phyloP scores from a whole-genome alignment of 2,888 invertebrate genomes.

The Diarsia dahlii region DNA sequence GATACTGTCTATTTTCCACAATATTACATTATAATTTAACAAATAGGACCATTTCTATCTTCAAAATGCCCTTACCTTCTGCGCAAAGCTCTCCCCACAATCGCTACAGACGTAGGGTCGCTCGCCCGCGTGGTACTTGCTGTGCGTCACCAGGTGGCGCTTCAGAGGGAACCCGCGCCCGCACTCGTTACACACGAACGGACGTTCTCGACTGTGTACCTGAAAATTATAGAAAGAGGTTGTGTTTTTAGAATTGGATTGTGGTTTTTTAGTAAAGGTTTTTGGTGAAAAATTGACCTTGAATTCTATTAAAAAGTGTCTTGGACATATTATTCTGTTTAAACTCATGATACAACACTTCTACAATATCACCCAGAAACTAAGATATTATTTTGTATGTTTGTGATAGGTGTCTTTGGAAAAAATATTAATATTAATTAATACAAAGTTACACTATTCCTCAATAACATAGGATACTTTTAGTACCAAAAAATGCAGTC shows the following conservation, averaged over 20 bases:
- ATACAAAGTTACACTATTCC: background rate
- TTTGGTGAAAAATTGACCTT: background rate
- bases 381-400: background rate
- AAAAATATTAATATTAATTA: background rate
- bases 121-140: conserved; percentile 96
- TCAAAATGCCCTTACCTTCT: conserved; percentile 76
- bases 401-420: background rate
- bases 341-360: background rate
- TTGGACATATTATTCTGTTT: background rate
- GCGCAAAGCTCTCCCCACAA: conserved; percentile 95
- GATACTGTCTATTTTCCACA: no score
- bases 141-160: conserved; percentile 95
- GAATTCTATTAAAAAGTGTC: background rate
- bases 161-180: conserved; percentile 95
- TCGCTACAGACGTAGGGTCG: conserved; percentile 96
- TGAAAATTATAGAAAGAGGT: conserved; percentile 62
- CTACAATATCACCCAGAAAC: background rate
- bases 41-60: background rate
- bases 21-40: no score
- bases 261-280: background rate
- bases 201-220: conserved; percentile 95
- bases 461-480: background rate
- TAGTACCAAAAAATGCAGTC: background rate
- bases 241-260: background rate
- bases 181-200: conserved; percentile 95